phyloP scores from a whole-genome alignment of 2,888 invertebrate species.

The Aphodius sticticus region DNA sequence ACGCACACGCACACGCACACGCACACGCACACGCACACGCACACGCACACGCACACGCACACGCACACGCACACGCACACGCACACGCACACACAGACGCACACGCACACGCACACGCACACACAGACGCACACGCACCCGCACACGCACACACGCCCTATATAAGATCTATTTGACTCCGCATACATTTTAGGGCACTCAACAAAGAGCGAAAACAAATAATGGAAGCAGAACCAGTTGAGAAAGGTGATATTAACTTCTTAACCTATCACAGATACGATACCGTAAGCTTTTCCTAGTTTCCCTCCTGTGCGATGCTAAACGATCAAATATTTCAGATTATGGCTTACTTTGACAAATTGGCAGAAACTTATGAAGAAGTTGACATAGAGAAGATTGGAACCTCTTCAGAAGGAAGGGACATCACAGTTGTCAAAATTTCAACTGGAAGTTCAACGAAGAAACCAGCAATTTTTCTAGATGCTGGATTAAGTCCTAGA shows the following conservation, averaged over 20 bases:
- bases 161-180: neutral
- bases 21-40: too few relatives aligned
- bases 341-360: slow-evolving; percentile 49
- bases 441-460: slow-evolving; percentile 45
- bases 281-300: slow-evolving; percentile 35
- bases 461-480: slow-evolving; percentile 64
- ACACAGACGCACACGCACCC: too few relatives aligned
- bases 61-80: too few relatives aligned
- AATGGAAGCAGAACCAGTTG: slow-evolving; percentile 19
- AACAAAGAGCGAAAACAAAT: slow-evolving; percentile 30
- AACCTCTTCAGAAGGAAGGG: slow-evolving; percentile 56
- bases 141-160: too few relatives aligned
- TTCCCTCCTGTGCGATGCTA: slow-evolving; percentile 6
- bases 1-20: too few relatives aligned
- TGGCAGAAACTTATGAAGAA: slow-evolving; percentile 51
- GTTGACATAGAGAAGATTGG: slow-evolving; percentile 57
- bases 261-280: slow-evolving; percentile 57
- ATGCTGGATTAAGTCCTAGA: slow-evolving; percentile 70
- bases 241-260: slow-evolving; percentile 51
- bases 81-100: too few relatives aligned
- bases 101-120: too few relatives aligned
- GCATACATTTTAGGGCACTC: slow-evolving; percentile 30
- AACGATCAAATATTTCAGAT: slow-evolving; percentile 51
- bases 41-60: too few relatives aligned
- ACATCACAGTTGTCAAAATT: slow-evolving; percentile 59